These are phyloP conservation scores for Arothron firmamentum DNA, from an alignment of 2,113 vertebrate species.

Conservation along the genomic window DNA sequence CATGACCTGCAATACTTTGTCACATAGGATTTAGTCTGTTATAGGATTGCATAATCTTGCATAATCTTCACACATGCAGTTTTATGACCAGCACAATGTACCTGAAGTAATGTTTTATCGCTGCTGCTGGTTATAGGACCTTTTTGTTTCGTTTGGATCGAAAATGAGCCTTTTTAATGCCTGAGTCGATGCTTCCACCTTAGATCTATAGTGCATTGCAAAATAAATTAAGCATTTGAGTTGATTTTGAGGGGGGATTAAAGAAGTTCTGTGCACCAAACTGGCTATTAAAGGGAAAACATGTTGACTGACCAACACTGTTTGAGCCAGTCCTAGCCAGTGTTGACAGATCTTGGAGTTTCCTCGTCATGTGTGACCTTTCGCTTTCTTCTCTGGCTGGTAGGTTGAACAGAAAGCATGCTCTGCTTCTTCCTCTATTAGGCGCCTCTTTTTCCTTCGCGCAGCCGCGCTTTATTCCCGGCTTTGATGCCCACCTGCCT, in stretches of 20 bases:
- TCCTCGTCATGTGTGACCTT: conserved; percentile 7
- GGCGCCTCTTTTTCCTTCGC: conserved; percentile 12
- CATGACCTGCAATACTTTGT: conserved; percentile 66
- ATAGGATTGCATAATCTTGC: too few species aligned
- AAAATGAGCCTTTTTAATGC: not conserved
- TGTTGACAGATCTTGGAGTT: conserved; percentile 30
- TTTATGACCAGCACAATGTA: not conserved
- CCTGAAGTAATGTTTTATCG: not conserved
- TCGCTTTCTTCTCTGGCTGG: conserved; percentile 18
- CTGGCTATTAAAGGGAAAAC: not conserved
- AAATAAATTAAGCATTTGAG: conserved; percentile 40
- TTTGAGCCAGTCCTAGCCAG: conserved; percentile 21
- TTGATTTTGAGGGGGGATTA: conserved; percentile 27
- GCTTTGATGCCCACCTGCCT: conserved; percentile 12
- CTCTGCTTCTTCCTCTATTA: not conserved
- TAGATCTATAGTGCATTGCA: conserved; percentile 57
- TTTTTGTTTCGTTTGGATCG: not conserved
- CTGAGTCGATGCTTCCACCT: conserved; percentile 18
- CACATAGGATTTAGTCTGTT: conserved; percentile 1
- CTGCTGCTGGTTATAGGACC: not conserved
- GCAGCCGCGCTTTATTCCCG: conserved; percentile 3
- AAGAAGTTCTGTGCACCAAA: conserved; percentile 31
- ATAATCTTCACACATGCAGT: too few species aligned
- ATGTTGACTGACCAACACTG: conserved; percentile 1
- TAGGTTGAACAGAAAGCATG: conserved; percentile 53